Evolutionary conservation across 2,797 vertebrate genomes (phyloP).

Genomic region (Gymnocypris eckloni): DNA sequence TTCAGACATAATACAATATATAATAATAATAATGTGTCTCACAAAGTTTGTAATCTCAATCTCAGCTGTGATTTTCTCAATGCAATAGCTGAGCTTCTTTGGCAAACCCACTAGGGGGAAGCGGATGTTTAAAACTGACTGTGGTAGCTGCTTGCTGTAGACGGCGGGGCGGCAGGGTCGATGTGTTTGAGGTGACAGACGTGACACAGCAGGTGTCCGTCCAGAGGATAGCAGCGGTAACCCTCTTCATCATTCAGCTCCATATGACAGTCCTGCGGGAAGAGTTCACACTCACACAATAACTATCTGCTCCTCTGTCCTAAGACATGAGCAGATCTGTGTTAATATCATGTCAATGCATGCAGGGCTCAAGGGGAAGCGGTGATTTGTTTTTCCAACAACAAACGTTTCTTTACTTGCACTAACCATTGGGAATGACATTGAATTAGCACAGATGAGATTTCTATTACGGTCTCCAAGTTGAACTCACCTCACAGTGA

Average conservation of each 20-base stretch:
- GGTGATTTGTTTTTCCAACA: background rate
- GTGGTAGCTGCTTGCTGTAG: slow-evolving; percentile 71
- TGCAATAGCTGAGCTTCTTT: slow-evolving; percentile 39
- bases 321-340: background rate
- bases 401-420: background rate
- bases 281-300: background rate
- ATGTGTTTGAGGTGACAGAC: slow-evolving; percentile 91
- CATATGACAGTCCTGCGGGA: slow-evolving; percentile 88
- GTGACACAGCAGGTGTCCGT: slow-evolving; percentile 92
- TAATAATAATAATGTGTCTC: background rate
- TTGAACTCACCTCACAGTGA: slow-evolving; percentile 88
- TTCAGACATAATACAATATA: too few relatives aligned
- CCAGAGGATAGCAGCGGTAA: slow-evolving; percentile 93
- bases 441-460: background rate
- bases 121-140: slow-evolving; percentile 68
- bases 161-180: slow-evolving; percentile 73
- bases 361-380: background rate
- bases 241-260: slow-evolving; percentile 94
- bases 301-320: too few relatives aligned
- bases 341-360: background rate
- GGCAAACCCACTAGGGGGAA: slow-evolving; percentile 69
- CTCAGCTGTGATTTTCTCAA: background rate
- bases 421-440: background rate
- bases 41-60: background rate
- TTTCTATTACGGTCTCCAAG: background rate